Evolutionary conservation across 2,113 vertebrate species (phyloP).

Genomic region (Archocentrus centrarchus): DNA sequence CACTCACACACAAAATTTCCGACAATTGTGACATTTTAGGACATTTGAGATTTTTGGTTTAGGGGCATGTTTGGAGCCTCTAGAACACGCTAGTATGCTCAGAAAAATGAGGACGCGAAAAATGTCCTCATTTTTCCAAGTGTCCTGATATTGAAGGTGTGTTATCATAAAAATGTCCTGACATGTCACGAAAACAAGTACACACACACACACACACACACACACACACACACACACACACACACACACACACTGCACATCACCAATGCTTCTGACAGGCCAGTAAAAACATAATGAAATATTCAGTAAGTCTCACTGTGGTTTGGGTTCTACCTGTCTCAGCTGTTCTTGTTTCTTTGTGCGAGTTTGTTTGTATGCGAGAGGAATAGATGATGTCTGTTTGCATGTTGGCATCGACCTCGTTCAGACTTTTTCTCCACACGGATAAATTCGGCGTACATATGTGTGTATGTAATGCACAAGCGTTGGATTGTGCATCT

Average conservation of each 20-base stretch:
- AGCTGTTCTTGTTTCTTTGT: constrained; percentile 36
- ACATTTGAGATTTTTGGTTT: too few species aligned
- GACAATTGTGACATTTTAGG: too few species aligned
- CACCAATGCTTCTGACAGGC: constrained; percentile 62
- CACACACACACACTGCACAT: not conserved
- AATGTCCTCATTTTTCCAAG: too few species aligned
- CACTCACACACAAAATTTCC: too few species aligned
- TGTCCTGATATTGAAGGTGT: too few species aligned
- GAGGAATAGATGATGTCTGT: constrained; percentile 18
- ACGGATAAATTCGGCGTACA: not conserved
- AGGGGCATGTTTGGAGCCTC: too few species aligned
- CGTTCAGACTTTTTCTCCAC: constrained; percentile 1
- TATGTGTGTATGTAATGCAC: constrained; percentile 10
- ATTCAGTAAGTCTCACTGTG: constrained; percentile 67
- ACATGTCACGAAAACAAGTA: too few species aligned
- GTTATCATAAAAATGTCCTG: too few species aligned
- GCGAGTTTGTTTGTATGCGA: constrained; percentile 38
- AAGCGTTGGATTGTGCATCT: not conserved
- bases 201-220: not conserved
- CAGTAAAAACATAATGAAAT: constrained; percentile 77
- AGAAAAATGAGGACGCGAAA: too few species aligned
- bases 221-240: not conserved
- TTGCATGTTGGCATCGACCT: constrained; percentile 35
- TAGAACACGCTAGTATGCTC: too few species aligned
- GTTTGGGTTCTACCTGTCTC: constrained; percentile 65